These are phyloP conservation scores for Halcyon senegalensis DNA, from an alignment of 2,113 vertebrate species.

Conservation along the genomic window DNA sequence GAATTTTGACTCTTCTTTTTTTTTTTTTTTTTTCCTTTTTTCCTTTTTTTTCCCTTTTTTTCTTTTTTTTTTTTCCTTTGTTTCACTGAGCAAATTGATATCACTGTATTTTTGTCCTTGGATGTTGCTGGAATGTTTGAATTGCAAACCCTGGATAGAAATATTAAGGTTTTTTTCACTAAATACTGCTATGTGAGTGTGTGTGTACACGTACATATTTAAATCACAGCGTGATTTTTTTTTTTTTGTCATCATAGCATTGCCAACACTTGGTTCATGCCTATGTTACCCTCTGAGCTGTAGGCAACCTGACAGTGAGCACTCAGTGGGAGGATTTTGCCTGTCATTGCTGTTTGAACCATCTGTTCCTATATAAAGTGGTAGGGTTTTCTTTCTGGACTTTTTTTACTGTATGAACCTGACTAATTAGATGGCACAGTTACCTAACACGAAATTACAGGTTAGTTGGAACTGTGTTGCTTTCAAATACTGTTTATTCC, in stretches of 20 bases:
- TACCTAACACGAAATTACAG: not conserved
- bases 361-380: not conserved
- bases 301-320: not conserved
- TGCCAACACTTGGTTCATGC: not conserved
- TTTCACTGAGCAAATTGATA: not conserved
- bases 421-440: not conserved
- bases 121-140: not conserved
- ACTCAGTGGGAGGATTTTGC: not conserved
- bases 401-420: not conserved
- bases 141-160: not conserved
- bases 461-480: not conserved
- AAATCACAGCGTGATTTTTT: not conserved
- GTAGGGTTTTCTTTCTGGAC: not conserved
- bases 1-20: not conserved
- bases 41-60: too few relatives aligned
- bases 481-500: not conserved
- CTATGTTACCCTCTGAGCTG: not conserved
- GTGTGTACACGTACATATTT: too few relatives aligned
- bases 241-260: not conserved
- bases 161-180: not conserved
- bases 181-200: not conserved
- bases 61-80: not conserved
- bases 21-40: not conserved
- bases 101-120: not conserved
- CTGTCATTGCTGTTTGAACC: not conserved